Percentiles rank a stretch among this genome's conserved stretches.
Conservation (phyloP, 2,888 invertebrate genomes). For the Cryptophagus acutangulus region DNA sequence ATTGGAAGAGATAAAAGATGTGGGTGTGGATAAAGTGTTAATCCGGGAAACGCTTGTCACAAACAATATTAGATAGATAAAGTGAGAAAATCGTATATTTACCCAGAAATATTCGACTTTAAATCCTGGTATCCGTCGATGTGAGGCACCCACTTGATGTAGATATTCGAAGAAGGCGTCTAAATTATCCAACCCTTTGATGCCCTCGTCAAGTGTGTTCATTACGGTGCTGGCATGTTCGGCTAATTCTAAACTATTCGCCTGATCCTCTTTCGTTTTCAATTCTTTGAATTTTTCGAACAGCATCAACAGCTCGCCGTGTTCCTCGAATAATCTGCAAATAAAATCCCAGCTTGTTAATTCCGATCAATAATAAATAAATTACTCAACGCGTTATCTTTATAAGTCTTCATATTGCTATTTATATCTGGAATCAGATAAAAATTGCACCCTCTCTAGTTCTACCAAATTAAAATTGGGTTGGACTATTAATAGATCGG, state of each 20-base stretch:
- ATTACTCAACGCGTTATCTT: too few species aligned
- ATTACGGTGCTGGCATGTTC: conserved; percentile 87
- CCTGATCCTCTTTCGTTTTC: conserved; percentile 74
- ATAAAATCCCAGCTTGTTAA: too few species aligned
- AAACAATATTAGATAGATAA: background rate
- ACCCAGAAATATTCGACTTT: conserved; percentile 88
- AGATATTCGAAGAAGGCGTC: conserved; percentile 80
- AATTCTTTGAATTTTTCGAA: conserved; percentile 78
- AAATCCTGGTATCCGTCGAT: conserved; percentile 79
- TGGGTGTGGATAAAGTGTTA: too few species aligned
- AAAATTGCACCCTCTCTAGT: too few species aligned
- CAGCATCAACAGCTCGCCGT: conserved; percentile 69
- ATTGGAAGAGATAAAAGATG: too few species aligned
- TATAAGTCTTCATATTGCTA: too few species aligned
- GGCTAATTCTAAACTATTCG: conserved; percentile 74
- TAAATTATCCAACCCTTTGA: conserved; percentile 78
- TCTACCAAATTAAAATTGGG: too few species aligned
- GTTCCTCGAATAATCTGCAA: conserved; percentile 81
- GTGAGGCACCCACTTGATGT: conserved; percentile 77
- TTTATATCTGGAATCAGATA: too few species aligned
- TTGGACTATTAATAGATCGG: too few species aligned
- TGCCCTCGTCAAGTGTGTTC: conserved; percentile 84
- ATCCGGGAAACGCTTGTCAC: background rate
- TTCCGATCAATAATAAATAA: too few species aligned
- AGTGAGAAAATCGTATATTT: conserved; percentile 38